Base-by-base conservation (phyloP, 2,888 invertebrate genomes). In the Troilus luridus region DNA sequence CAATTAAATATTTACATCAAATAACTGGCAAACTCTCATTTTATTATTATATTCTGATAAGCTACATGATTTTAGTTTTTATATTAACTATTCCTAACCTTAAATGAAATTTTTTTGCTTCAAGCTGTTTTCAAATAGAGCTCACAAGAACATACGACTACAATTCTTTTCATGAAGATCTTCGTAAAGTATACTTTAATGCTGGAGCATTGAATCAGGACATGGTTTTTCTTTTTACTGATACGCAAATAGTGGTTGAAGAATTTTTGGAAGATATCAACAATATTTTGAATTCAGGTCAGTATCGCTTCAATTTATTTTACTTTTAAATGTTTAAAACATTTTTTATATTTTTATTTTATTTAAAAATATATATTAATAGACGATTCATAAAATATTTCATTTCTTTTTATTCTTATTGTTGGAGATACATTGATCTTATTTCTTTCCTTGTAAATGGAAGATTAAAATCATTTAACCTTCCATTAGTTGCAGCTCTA, bases 261-360 rank as follows among this genome's bases (percentile, higher is more conserved):
- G 98, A 97, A 93, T 98, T 98, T 94, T 94, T 98, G 0, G 98
- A 98, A 94, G 98, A 98, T 93, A 97, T 98, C 89, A 98, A 98
- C 94, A 98, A 98, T 93, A 97, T 98, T 93, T 95, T 98, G 0
- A 98, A 98, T 94, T 98, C 98, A 17, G 98, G 97, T 95, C 93
- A 67, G 27, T 92, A 92, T 21, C 54, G 24, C 27, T 59, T 41
- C 27, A 77, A n/a, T 67, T 27, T 3, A 41, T 41, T 41, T 41
- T 41, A 41, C 41, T 41, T 24, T 88, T 19, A 59, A 60, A 59
- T 6, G 54, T 85, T 62, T 12, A 72, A 64, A 59, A n/a, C n/a
- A 0, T 41, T 41, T 41, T 41, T n/a, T 19, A 62, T 64, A n/a
- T n/a, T 64, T 21, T 64, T 64, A 11, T 64, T n/a, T 64, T 64